These are phyloP conservation scores for Quadriops clusia DNA, from an alignment of 2,888 invertebrate species.

Conservation along the genomic window DNA sequence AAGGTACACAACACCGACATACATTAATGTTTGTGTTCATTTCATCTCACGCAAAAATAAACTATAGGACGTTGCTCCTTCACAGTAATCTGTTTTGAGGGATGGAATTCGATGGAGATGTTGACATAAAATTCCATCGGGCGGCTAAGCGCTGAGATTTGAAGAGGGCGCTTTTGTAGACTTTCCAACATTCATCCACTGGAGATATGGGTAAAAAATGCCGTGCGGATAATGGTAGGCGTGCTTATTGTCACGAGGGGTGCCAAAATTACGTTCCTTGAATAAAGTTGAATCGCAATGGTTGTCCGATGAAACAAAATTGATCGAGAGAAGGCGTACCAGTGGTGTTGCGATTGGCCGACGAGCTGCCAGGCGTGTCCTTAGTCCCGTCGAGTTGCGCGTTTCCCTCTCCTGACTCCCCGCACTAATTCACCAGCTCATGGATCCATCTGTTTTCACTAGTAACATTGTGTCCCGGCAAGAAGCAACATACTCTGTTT, in stretches of 20 bases:
- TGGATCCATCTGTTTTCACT: slow-evolving; percentile 36
- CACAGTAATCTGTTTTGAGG: slow-evolving; percentile 26
- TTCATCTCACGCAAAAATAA: slow-evolving; percentile 29
- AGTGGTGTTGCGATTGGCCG: slow-evolving; percentile 19
- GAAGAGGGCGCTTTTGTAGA: slow-evolving; percentile 18
- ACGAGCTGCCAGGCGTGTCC: slow-evolving; percentile 18
- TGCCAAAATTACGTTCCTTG: slow-evolving; percentile 17
- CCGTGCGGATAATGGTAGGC: slow-evolving; percentile 17
- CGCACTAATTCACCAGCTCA: slow-evolving; percentile 33
- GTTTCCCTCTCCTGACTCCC: slow-evolving; percentile 16
- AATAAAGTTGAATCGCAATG: slow-evolving; percentile 23
- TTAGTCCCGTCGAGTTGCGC: slow-evolving; percentile 21
- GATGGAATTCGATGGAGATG: slow-evolving; percentile 25
- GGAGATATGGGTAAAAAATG: slow-evolving; percentile 13
- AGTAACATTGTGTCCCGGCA: slow-evolving; percentile 39
- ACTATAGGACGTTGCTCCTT: slow-evolving; percentile 25
- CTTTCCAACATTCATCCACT: slow-evolving; percentile 18
- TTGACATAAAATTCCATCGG: slow-evolving; percentile 24
- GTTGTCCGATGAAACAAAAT: slow-evolving; percentile 19
- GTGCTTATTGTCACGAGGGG: slow-evolving; percentile 21
- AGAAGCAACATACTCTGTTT: slow-evolving; percentile 44
- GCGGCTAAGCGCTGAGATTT: slow-evolving; percentile 10
- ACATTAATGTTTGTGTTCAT: slow-evolving; percentile 27
- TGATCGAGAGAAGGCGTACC: slow-evolving; percentile 21
- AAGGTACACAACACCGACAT: slow-evolving; percentile 27